A percentile compares a stretch with the other conserved stretches of the same genome.
phyloP scores from a whole-genome alignment of 2,797 vertebrate genomes.

The Falco novaeseelandiae region DNA sequence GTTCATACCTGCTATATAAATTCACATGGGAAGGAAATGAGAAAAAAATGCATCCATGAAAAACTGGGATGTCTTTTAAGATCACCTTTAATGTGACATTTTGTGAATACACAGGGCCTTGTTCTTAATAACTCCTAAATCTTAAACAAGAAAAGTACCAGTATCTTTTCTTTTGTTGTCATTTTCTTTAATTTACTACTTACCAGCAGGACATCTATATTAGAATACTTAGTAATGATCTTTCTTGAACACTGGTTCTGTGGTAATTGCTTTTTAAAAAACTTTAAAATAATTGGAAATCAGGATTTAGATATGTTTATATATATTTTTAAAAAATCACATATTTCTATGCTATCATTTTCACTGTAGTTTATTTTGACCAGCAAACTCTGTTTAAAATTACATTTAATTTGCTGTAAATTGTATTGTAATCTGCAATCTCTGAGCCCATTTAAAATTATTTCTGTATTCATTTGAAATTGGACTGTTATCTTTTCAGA shows the following conservation, averaged over 20 bases:
- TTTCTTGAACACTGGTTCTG: neutral
- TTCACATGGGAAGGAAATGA: neutral
- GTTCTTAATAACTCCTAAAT: neutral
- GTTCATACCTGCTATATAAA: neutral
- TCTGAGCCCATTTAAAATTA: neutral
- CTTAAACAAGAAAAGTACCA: neutral
- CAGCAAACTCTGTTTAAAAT: neutral
- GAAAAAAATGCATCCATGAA: neutral
- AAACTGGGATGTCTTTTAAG: neutral
- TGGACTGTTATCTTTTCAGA: neutral
- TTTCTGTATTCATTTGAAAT: slow-evolving; percentile 21
- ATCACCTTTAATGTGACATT: neutral
- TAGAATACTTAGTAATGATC: neutral
- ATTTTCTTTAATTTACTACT: neutral
- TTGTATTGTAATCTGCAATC: neutral
- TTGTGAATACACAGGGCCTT: neutral
- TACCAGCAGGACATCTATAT: neutral
- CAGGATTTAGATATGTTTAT: neutral
- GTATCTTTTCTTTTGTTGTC: neutral
- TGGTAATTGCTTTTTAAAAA: neutral
- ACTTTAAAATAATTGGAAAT: neutral
- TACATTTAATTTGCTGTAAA: neutral
- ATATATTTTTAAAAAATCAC: neutral
- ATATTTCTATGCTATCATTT: neutral
- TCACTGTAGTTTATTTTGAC: neutral